A percentile compares a stretch with the other conserved stretches of the same genome.
These are phyloP conservation scores for Chaetodon trifascialis DNA, from an alignment of 2,113 vertebrate species.

Conservation along the genomic window DNA sequence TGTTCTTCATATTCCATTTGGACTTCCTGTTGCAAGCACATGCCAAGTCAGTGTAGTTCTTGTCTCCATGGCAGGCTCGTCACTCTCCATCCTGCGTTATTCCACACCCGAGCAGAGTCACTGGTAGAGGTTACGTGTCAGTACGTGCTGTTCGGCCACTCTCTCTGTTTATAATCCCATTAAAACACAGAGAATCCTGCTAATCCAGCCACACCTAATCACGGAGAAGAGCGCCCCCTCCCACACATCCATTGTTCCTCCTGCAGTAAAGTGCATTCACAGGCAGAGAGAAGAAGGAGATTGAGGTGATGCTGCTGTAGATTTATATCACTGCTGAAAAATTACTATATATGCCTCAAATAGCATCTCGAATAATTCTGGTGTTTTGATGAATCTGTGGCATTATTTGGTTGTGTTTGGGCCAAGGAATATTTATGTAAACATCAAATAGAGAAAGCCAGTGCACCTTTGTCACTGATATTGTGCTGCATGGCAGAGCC, in stretches of 20 bases:
- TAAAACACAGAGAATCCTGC: slow-evolving; percentile 49
- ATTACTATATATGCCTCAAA: neutral
- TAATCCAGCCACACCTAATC: slow-evolving; percentile 52
- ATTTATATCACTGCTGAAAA: neutral
- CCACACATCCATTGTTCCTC: neutral
- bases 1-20: slow-evolving; percentile 4
- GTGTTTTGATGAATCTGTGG: neutral
- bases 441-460: neutral
- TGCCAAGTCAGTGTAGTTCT: slow-evolving; percentile 11
- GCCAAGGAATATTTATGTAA: neutral
- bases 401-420: neutral
- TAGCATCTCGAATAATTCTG: neutral
- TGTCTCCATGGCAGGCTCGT: neutral
- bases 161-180: slow-evolving; percentile 55
- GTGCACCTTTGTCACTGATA: neutral
- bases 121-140: slow-evolving; percentile 29
- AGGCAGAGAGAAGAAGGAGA: neutral
- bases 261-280: neutral
- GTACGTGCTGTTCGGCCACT: slow-evolving; percentile 35
- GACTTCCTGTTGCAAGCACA: slow-evolving; percentile 8
- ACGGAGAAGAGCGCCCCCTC: neutral
- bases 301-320: neutral
- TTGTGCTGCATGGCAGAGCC: neutral
- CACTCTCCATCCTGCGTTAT: neutral
- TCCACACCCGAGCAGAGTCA: neutral